These are phyloP conservation scores for Syritta pipiens DNA, from an alignment of 2,888 invertebrate species.

Conservation along the genomic window DNA sequence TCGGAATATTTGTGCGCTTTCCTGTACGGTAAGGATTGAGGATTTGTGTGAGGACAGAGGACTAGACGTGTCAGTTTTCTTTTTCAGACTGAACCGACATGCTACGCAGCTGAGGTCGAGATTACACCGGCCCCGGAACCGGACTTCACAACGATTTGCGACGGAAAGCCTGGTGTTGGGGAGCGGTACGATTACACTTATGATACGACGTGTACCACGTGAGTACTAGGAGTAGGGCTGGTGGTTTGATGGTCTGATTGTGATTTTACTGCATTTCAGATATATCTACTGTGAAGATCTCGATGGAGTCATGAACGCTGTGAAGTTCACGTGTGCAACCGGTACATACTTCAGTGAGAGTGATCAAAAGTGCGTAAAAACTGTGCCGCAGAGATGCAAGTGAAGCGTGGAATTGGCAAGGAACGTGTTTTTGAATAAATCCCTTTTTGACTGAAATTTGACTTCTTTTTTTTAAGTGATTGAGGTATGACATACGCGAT, in stretches of 20 bases:
- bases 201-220: conserved; percentile 17
- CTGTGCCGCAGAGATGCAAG: no score
- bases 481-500: no score
- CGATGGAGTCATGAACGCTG: neutral
- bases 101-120: neutral
- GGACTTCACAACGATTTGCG: conserved; percentile 4
- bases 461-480: no score
- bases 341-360: no score
- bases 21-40: neutral
- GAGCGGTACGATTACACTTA: neutral
- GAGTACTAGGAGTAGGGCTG: neutral
- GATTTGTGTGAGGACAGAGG: neutral
- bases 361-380: no score
- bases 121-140: neutral
- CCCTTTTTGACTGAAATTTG: no score
- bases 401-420: no score
- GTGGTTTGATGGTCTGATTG: neutral
- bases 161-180: no score
- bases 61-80: neutral
- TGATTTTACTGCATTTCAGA: neutral
- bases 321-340: no score
- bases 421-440: no score
- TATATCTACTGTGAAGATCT: conserved; percentile 16
- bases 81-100: conserved; percentile 4
- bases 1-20: neutral